Evolutionary conservation across 37 sponge, comb jelly and placozoan genomes (phyloP), one percentile per base, ranked within the genome.

Genomic region (Mnemiopsis leidyi): DNA sequence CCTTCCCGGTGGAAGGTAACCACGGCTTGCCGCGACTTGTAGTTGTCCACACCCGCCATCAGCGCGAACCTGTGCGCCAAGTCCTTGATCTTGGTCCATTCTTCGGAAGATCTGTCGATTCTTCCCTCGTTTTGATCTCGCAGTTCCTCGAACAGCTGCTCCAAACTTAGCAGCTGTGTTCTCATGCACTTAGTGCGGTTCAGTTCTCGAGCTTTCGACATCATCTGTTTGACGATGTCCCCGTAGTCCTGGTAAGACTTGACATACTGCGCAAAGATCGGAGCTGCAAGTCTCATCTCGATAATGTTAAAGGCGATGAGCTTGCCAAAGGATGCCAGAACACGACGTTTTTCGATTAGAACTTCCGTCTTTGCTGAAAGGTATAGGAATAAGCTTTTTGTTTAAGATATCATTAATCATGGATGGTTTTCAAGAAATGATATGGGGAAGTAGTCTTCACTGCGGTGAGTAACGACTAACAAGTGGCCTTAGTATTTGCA

Each of bases 191-290:
- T 76, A 0, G 92, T 76, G 1, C 76, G 73, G 76, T 92, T 94
- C 76, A 76, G 67, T 28, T 94, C 92, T 34, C 92, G 76, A 36
- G 79, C 92, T 35, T 94, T 94, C 38, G 76, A 39, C 76, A 94
- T 94, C 35, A 92, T 67, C 31, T 92, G 92, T 69, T 94, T 94
- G 34, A 94, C 83, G 24, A 94, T 94, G 79, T 92, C 92, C 5
- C 94, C 94, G 82, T 82, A 94, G 23, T 85, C 90, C 25, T 85
- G 90, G 61, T 85, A 85, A 3, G 90, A 85, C 33, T 94, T 95
- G 69, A 97, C 93, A 82, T 96, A 97, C 76, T 96, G 95, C 18
- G 92, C 96, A 88, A 96, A 96, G 20, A 97, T 85, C 7, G 97
- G 96, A 67, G 96, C 96, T 20, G 95, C 95, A 38, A 94, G 73